Percentiles rank a stretch among this genome's conserved stretches.
Evolutionary conservation across 1,140 invertebrate genomes (phyloP).

Genomic region (Polypedilum pembai): DNA sequence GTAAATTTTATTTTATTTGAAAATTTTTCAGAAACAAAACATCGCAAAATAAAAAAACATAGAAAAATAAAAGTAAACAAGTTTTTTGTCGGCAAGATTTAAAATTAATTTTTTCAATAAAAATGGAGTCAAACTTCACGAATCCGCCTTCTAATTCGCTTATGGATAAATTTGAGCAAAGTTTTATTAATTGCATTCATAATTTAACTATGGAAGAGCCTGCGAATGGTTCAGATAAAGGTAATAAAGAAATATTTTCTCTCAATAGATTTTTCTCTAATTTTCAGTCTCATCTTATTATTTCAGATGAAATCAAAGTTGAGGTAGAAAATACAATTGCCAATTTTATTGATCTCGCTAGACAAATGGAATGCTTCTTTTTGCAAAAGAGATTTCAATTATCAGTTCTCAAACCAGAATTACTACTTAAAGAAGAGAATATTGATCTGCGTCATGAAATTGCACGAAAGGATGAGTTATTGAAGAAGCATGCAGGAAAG

Average conservation of each 20-base stretch:
- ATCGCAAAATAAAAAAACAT: too few relatives aligned
- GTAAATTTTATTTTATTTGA: too few relatives aligned
- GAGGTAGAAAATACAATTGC: constrained; percentile 79
- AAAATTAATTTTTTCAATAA: not conserved
- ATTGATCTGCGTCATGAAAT: constrained; percentile 75
- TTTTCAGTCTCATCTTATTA: not conserved
- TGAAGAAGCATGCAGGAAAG: constrained; percentile 85
- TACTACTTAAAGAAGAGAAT: constrained; percentile 86
- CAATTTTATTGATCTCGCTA: constrained; percentile 79
- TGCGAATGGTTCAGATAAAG: not conserved
- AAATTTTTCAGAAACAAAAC: too few relatives aligned
- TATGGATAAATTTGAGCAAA: not conserved
- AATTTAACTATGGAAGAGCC: not conserved
- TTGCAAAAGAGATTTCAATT: constrained; percentile 84
- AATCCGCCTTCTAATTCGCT: not conserved
- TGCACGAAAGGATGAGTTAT: constrained; percentile 74
- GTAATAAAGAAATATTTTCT: not conserved
- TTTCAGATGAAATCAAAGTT: constrained; percentile 63
- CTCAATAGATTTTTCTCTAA: not conserved
- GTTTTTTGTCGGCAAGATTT: too few relatives aligned
- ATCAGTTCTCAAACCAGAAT: constrained; percentile 83
- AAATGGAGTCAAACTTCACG: not conserved
- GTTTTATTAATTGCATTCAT: constrained; percentile 12
- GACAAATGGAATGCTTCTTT: constrained; percentile 91
- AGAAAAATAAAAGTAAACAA: too few relatives aligned